Percentiles rank a stretch among this genome's conserved stretches.
Evolutionary conservation across 35 echinoderm and acorn worm species (phyloP).

Genomic region (Lytechinus pictus): DNA sequence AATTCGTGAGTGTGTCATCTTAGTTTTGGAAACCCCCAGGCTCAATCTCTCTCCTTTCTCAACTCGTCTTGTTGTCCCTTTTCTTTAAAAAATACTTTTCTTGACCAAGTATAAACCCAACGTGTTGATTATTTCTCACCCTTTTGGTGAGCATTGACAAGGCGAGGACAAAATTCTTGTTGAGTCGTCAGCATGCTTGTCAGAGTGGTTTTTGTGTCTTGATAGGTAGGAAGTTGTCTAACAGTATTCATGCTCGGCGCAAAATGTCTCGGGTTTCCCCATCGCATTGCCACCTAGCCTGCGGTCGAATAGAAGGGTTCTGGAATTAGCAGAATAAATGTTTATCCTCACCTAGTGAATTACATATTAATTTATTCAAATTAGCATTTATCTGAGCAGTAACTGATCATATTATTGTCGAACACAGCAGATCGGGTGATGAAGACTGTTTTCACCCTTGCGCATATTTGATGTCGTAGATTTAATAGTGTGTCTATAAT

Average conservation of each 20-base stretch:
- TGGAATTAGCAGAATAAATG: constrained; percentile 57
- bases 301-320: constrained; percentile 3
- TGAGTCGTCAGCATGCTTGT: not conserved
- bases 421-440: constrained; percentile 49
- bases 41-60: not conserved
- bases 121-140: constrained; percentile 10
- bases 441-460: constrained; percentile 24
- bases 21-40: constrained; percentile 38
- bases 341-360: constrained; percentile 51
- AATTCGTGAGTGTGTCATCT: not conserved
- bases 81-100: not conserved
- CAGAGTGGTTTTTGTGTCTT: not conserved
- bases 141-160: not conserved
- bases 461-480: constrained; percentile 47
- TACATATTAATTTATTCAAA: constrained; percentile 59
- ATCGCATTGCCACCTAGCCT: not conserved
- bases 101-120: constrained; percentile 26
- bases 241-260: constrained; percentile 46
- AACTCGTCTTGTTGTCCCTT: not conserved
- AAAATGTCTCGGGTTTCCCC: constrained; percentile 49
- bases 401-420: constrained; percentile 58
- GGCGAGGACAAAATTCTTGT: not conserved
- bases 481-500: constrained; percentile 44
- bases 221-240: constrained; percentile 23
- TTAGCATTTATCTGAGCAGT: constrained; percentile 57